A percentile compares a stretch with the other conserved stretches of the same genome.
phyloP scores from a whole-genome alignment of 2,113 vertebrate species.

The Vanacampus margaritifer region DNA sequence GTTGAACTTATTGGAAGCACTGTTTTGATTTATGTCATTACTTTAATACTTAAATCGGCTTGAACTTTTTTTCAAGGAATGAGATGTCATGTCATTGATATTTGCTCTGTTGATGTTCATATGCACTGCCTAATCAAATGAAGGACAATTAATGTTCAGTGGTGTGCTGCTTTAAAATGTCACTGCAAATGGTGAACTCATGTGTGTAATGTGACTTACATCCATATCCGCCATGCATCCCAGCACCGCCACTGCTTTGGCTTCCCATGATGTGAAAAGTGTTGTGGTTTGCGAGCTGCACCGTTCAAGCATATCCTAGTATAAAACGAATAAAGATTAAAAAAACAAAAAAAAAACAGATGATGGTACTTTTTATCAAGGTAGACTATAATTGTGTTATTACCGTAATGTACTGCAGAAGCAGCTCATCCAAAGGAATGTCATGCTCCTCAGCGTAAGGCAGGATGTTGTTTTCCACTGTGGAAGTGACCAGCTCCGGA shows the following conservation, averaged over 20 bases:
- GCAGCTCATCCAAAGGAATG: conserved; percentile 82
- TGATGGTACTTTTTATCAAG: neutral
- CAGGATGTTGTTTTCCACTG: conserved; percentile 79
- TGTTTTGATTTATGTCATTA: too few relatives aligned
- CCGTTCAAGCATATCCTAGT: conserved; percentile 85
- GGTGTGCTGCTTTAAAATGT: neutral
- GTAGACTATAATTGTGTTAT: neutral
- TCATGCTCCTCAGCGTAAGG: conserved; percentile 82
- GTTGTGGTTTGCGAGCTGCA: conserved; percentile 83
- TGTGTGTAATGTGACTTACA: conserved; percentile 67
- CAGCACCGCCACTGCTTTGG: conserved; percentile 89
- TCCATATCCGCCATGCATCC: conserved; percentile 83
- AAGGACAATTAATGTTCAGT: too few relatives aligned
- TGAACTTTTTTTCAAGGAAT: too few relatives aligned
- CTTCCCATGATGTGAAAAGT: conserved; percentile 93
- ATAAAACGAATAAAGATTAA: neutral
- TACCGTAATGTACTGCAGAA: conserved; percentile 93
- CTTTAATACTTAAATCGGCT: too few relatives aligned
- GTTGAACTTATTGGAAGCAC: too few relatives aligned
- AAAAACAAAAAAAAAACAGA: neutral
- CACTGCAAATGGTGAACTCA: too few relatives aligned
- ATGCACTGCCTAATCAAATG: too few relatives aligned
- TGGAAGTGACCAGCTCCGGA: conserved; percentile 82
- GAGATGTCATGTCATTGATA: too few relatives aligned
- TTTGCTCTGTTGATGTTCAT: too few relatives aligned